Percentiles rank a stretch among this genome's conserved stretches.
phyloP scores from a whole-genome alignment of 2,888 invertebrate genomes.

The Cabera pusaria region DNA sequence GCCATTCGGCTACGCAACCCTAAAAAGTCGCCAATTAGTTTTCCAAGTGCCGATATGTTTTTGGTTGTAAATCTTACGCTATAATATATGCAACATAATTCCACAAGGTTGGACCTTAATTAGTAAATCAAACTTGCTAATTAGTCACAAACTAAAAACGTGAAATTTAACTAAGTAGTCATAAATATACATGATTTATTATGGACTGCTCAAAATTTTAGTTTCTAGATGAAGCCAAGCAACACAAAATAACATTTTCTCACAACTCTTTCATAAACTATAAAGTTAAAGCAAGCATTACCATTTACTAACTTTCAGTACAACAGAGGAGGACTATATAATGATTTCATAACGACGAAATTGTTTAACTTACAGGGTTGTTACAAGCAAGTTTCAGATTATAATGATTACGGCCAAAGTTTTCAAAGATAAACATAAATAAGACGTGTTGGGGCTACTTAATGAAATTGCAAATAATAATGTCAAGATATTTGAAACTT shows the following conservation, averaged over 20 bases:
- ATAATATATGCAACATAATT: too few species aligned
- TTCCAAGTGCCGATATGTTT: too few species aligned
- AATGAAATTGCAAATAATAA: slow-evolving; percentile 71
- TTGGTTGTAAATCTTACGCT: too few species aligned
- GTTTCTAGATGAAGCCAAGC: too few species aligned
- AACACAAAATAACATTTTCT: slow-evolving; percentile 3
- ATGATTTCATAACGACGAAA: slow-evolving; percentile 28
- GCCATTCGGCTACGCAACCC: too few species aligned
- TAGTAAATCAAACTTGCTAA: too few species aligned
- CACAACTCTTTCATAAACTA: slow-evolving; percentile 14
- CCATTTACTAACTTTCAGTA: slow-evolving; percentile 11
- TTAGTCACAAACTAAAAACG: too few species aligned
- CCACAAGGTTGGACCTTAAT: too few species aligned
- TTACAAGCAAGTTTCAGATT: slow-evolving; percentile 29
- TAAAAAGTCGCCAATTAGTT: too few species aligned
- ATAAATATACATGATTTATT: too few species aligned
- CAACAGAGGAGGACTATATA: slow-evolving; percentile 23
- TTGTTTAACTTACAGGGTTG: slow-evolving; percentile 23
- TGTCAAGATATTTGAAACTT: slow-evolving; percentile 57
- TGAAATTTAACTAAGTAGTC: too few species aligned
- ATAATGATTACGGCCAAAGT: slow-evolving; percentile 40
- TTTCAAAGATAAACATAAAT: slow-evolving; percentile 53
- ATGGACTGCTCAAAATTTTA: too few species aligned
- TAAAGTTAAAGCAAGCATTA: slow-evolving; percentile 10
- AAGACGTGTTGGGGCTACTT: slow-evolving; percentile 55